Conservation (phyloP, 1,140 invertebrate species). For the Lepidotrigona ventralis region DNA sequence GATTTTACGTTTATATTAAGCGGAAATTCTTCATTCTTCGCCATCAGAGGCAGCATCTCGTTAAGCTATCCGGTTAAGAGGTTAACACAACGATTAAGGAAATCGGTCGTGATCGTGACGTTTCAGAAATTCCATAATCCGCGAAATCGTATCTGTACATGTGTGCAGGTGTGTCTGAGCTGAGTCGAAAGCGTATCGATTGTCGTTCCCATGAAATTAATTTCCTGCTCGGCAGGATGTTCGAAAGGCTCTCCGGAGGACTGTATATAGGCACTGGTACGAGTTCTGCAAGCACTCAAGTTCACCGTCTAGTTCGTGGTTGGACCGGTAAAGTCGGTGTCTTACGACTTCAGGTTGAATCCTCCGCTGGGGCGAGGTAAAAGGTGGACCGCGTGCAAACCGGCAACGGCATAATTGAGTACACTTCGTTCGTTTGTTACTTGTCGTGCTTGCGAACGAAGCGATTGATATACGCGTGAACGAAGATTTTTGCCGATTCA, state of each 20-base stretch:
- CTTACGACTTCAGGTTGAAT: slow-evolving; percentile 50
- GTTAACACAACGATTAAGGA: neutral
- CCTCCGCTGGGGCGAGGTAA: slow-evolving; percentile 12
- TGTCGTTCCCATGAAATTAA: slow-evolving; percentile 61
- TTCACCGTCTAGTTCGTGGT: slow-evolving; percentile 61
- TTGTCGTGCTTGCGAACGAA: neutral
- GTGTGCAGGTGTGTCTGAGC: neutral
- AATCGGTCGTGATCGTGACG: neutral
- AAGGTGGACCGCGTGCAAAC: slow-evolving; percentile 16
- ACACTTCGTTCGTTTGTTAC: slow-evolving; percentile 14
- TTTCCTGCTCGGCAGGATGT: slow-evolving; percentile 56
- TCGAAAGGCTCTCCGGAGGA: slow-evolving; percentile 54
- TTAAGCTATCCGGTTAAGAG: too few relatives aligned
- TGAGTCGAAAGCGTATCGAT: slow-evolving; percentile 38
- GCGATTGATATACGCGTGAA: neutral
- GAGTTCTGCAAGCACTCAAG: slow-evolving; percentile 59
- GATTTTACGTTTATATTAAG: too few relatives aligned
- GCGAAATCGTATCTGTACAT: neutral
- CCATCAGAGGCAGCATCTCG: too few relatives aligned
- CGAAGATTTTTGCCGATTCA: neutral
- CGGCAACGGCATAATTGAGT: slow-evolving; percentile 32
- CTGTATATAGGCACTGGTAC: slow-evolving; percentile 54
- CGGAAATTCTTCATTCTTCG: too few relatives aligned
- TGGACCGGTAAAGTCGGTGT: slow-evolving; percentile 63
- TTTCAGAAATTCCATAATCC: slow-evolving; percentile 7